Percentiles rank a stretch among this genome's conserved stretches.
Conservation (phyloP, 2,797 vertebrate species). For the Malacoraja senta region DNA sequence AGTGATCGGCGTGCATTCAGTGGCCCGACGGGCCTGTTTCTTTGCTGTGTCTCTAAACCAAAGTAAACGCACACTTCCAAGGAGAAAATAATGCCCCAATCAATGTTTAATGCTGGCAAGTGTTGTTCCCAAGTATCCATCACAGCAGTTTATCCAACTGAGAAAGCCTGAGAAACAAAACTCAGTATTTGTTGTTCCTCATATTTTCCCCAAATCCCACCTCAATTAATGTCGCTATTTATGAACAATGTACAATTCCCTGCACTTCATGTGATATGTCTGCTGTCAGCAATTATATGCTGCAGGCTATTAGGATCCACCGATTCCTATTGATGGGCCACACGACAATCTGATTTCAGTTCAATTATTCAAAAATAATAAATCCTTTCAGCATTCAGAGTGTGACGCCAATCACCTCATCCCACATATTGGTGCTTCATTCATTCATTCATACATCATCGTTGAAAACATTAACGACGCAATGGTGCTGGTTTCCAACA, state of each 20-base stretch:
- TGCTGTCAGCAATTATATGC: not conserved
- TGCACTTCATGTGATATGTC: not conserved
- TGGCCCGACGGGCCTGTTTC: too few relatives aligned
- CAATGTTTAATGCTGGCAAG: not conserved
- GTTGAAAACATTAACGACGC: too few relatives aligned
- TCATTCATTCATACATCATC: too few relatives aligned
- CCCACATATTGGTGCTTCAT: not conserved
- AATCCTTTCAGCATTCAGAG: constrained; percentile 5
- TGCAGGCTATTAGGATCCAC: not conserved
- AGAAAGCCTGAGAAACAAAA: not conserved
- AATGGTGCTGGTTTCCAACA: too few relatives aligned
- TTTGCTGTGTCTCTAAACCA: too few relatives aligned
- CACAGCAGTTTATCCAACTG: not conserved
- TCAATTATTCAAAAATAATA: not conserved
- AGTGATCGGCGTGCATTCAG: too few relatives aligned
- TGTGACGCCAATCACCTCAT: not conserved
- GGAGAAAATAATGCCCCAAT: not conserved
- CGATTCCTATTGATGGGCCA: not conserved
- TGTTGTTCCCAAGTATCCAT: not conserved
- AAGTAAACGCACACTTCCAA: not conserved
- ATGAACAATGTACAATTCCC: not conserved
- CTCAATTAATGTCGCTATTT: not conserved
- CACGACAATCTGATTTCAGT: not conserved
- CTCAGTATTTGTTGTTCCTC: not conserved
- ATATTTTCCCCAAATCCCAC: not conserved